These are phyloP conservation scores for Eciton burchellii DNA, from an alignment of 1,140 invertebrate genomes.

Conservation along the genomic window DNA sequence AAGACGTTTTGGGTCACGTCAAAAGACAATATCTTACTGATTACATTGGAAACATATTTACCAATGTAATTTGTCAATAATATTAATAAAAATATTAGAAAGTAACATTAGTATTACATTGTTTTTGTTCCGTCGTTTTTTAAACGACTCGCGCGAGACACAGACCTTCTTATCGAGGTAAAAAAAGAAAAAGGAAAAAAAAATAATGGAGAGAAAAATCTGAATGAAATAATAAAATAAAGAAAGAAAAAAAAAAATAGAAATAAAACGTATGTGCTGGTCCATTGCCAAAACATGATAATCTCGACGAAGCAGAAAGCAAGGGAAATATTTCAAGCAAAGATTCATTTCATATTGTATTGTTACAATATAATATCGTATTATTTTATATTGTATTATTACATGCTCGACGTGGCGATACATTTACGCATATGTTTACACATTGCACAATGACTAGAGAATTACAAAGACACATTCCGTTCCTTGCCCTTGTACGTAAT, in stretches of 20 bases:
- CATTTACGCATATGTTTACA: conserved; percentile 68
- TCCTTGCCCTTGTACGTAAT: conserved; percentile 39
- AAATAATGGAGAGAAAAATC: background rate
- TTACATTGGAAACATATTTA: conserved; percentile 10
- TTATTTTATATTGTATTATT: conserved; percentile 70
- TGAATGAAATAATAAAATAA: conserved; percentile 19
- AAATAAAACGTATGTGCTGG: background rate
- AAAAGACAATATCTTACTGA: background rate
- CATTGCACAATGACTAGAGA: conserved; percentile 81
- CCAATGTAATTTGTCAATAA: conserved; percentile 20
- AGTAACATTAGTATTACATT: conserved; percentile 16
- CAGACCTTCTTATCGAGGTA: background rate
- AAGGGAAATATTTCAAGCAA: conserved; percentile 1
- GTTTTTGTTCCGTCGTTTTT: background rate
- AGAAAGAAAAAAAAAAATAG: background rate
- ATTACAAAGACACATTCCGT: conserved; percentile 73
- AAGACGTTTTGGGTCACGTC: background rate
- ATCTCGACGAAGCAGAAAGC: background rate
- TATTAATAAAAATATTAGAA: conserved; percentile 21
- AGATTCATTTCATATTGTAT: conserved; percentile 65
- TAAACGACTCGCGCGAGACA: background rate
- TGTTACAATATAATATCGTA: conserved; percentile 72
- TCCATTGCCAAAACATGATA: background rate
- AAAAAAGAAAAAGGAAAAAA: background rate
- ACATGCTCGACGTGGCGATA: conserved; percentile 68